These are phyloP conservation scores for Cheilosia vernalis DNA, from an alignment of 2,888 invertebrate species.

Conservation along the genomic window DNA sequence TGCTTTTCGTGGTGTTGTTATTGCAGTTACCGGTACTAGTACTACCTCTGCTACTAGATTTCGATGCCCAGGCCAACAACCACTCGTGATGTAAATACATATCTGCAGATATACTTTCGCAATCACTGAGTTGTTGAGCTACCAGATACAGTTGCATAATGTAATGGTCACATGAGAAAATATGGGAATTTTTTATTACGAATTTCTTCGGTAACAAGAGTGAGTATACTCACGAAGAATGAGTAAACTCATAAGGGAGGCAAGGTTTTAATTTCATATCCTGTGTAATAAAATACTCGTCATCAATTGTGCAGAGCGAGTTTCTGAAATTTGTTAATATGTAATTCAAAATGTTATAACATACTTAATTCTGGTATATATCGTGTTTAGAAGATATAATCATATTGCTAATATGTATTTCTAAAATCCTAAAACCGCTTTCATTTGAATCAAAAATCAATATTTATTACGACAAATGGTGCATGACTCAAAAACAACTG, in stretches of 20 bases:
- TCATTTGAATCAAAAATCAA: too few relatives aligned
- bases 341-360: too few relatives aligned
- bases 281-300: neutral
- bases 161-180: conserved; percentile 58
- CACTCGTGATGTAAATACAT: neutral
- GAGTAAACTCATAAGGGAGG: conserved; percentile 10
- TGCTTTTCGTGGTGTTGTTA: conserved; percentile 24
- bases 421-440: too few relatives aligned
- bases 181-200: conserved; percentile 34
- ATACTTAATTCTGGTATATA: too few relatives aligned
- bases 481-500: too few relatives aligned
- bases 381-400: too few relatives aligned
- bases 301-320: conserved; percentile 1
- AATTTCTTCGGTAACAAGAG: conserved; percentile 14
- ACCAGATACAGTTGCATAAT: conserved; percentile 46
- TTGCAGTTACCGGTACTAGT: conserved; percentile 4
- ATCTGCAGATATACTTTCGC: conserved; percentile 45
- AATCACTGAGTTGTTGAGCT: conserved; percentile 54
- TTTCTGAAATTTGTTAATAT: neutral
- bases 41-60: conserved; percentile 3
- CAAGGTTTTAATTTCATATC: conserved; percentile 5
- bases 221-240: conserved; percentile 16
- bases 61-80: conserved; percentile 18
- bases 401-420: too few relatives aligned
- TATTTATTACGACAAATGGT: too few relatives aligned